A percentile compares a stretch with the other conserved stretches of the same genome.
phyloP scores from a whole-genome alignment of 2,113 vertebrate genomes.

The Hiodon alosoides region DNA sequence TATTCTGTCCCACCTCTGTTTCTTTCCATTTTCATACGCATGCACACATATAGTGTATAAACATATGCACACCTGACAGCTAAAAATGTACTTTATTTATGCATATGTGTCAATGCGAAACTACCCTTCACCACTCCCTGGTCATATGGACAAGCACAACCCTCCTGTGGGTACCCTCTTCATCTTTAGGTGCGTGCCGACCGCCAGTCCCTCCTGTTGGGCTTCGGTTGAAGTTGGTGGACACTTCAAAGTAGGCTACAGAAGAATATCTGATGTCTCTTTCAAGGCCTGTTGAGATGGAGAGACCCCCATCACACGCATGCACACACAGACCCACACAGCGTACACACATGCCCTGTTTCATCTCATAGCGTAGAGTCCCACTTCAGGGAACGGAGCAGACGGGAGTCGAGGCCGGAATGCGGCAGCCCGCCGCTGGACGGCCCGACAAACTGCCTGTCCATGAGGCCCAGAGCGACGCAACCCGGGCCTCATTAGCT shows the following conservation, averaged over 20 bases:
- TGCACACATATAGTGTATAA: no score
- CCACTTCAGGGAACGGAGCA: not conserved
- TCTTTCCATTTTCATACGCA: no score
- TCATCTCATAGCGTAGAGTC: no score
- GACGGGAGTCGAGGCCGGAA: not conserved
- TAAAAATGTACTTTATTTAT: no score
- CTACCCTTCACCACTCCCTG: no score
- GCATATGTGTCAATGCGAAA: no score
- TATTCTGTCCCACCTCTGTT: no score
- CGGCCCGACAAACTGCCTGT: constrained; percentile 1
- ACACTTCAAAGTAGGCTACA: not conserved
- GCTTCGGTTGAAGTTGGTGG: not conserved
- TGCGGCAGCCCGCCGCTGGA: not conserved
- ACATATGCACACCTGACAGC: no score
- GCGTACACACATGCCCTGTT: not conserved
- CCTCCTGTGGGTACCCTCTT: no score
- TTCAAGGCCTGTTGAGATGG: not conserved
- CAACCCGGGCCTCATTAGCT: not conserved
- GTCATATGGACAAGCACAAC: no score
- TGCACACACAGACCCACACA: not conserved
- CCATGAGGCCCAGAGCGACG: not conserved
- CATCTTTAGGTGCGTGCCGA: no score
- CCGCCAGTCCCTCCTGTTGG: not conserved
- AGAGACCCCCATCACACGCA: not conserved
- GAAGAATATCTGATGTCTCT: not conserved